Base-by-base conservation (phyloP, 1,140 invertebrate genomes). In the Drosophila bipectinata region DNA sequence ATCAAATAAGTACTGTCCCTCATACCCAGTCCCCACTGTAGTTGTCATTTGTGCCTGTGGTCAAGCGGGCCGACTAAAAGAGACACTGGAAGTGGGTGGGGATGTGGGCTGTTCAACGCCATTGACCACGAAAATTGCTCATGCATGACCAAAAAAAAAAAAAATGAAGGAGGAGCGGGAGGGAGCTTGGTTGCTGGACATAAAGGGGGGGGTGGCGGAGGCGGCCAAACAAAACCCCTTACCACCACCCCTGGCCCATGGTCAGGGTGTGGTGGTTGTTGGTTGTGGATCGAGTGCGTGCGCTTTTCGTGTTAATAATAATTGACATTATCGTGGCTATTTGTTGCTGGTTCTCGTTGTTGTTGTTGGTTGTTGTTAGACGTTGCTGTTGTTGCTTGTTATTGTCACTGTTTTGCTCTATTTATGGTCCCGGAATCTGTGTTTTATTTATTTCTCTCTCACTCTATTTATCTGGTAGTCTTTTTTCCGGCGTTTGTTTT, bases 221-320 rank as follows among this genome's bases (percentile, higher is more conserved):
- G 34, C 12, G 3, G 7, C 34, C 34, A 37, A 10, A 10, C 34
- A 28, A 28, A 28, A 4, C 34, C 34, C 34, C 34, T 9, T 4
- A 4, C 34, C 34, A 9, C 9, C 3, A n/a, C 7, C 34, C 34
- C 34, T 3, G 4, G 39, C 3, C 39, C 39, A 8, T 12, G 3
- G 12, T 41, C 39, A n/a, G 34, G 34, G 51, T 45, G 14, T 6
- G 58, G 44, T 10, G 58, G 45, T 30, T 56, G 26, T 32, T 41
- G 57, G 15, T 30, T 69, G 59, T 51, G 54, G 61, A 37, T 54
- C 68, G 37, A 62, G 63, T 67, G 64, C 56, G 59, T 75, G 63
- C 69, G 62, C 75, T 84, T 84, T 79, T 79, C 76, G 63, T 79
- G 80, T 84, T 76, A 79, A 83, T 83, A 84, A 84, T 84, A 79